phyloP scores from a whole-genome alignment of 1,140 invertebrate genomes.

The Calosoma granatense region DNA sequence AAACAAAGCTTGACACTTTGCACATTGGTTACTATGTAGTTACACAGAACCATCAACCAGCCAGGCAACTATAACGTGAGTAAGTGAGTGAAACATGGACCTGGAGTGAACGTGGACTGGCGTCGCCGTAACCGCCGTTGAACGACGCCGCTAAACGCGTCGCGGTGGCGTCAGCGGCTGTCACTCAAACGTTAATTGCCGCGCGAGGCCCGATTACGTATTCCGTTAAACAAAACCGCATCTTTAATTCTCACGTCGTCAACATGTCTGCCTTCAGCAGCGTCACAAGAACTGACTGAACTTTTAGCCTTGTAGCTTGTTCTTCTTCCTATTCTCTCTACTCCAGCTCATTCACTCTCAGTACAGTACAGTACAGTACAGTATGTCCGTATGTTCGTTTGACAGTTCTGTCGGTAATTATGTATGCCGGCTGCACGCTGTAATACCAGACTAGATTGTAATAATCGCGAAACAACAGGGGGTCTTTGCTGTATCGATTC shows the following conservation, averaged over 20 bases:
- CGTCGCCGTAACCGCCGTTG: too few species aligned
- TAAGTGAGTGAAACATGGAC: too few species aligned
- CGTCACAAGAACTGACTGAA: not conserved
- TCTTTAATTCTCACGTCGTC: slow-evolving; percentile 7
- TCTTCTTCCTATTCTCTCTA: not conserved
- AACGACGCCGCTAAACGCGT: too few species aligned
- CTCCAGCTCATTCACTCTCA: not conserved
- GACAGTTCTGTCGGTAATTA: not conserved
- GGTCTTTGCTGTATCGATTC: too few species aligned
- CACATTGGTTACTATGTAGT: too few species aligned
- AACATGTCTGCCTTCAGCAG: not conserved
- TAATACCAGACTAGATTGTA: not conserved
- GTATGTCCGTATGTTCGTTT: too few species aligned
- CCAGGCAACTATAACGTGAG: too few species aligned
- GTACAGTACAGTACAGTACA: too few species aligned
- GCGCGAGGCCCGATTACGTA: not conserved
- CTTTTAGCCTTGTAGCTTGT: not conserved
- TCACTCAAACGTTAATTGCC: slow-evolving; percentile 6
- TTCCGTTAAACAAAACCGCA: slow-evolving; percentile 8
- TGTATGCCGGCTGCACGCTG: not conserved
- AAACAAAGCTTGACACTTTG: too few species aligned
- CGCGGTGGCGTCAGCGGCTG: not conserved
- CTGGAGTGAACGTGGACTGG: too few species aligned
- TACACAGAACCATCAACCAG: too few species aligned
- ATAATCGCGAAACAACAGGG: not conserved